Evolutionary conservation across 2,797 vertebrate genomes (phyloP).

Genomic region (Gila robusta): DNA sequence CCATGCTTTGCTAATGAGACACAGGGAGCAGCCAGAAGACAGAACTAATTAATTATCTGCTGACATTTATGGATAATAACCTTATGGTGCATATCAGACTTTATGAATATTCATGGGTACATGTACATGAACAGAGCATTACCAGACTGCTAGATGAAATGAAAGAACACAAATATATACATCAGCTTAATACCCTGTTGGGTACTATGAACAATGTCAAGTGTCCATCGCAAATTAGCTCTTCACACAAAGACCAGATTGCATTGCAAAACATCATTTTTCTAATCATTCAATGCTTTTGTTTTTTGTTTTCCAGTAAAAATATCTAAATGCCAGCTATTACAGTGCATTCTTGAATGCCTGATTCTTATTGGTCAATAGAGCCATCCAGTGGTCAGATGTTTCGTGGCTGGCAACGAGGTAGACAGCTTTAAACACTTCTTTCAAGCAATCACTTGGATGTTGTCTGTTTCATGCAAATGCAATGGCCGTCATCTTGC

Average conservation of each 20-base stretch:
- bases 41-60: constrained; percentile 64
- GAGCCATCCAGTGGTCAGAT: constrained; percentile 1
- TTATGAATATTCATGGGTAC: constrained; percentile 59
- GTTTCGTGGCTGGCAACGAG: background rate
- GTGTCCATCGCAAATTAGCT: constrained; percentile 17
- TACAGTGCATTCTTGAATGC: background rate
- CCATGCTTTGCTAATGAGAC: constrained; percentile 67
- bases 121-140: constrained; percentile 43
- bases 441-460: background rate
- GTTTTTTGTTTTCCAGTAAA: background rate
- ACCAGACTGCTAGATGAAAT: constrained; percentile 48
- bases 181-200: constrained; percentile 19
- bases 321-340: background rate
- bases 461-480: background rate
- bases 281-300: background rate
- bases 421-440: background rate
- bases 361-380: background rate
- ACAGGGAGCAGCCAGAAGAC: constrained; percentile 60
- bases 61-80: constrained; percentile 68
- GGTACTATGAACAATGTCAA: constrained; percentile 25
- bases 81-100: constrained; percentile 61
- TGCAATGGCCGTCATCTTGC: background rate
- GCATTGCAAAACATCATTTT: background rate
- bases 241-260: constrained; percentile 7
- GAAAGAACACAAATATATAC: constrained; percentile 46